These are phyloP conservation scores for Halcyon malimbica DNA, from an alignment of 2,113 vertebrate genomes.

Conservation along the genomic window DNA sequence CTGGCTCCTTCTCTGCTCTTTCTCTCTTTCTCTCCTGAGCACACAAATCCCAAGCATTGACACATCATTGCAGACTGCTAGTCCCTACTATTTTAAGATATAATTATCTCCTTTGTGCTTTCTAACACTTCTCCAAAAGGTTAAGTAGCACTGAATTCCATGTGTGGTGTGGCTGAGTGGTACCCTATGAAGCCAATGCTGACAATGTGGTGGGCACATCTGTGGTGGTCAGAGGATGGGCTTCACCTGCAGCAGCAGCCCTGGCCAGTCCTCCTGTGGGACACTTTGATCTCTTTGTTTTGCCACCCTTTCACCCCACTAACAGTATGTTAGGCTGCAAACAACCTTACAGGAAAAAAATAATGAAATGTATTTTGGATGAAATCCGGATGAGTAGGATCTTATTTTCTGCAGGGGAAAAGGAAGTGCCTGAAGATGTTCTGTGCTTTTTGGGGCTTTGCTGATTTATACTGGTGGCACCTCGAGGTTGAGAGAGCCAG, in stretches of 20 bases:
- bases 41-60: not conserved
- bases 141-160: not conserved
- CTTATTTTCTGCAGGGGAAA: not conserved
- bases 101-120: not conserved
- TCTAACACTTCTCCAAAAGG: not conserved
- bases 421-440: not conserved
- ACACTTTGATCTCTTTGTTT: not conserved
- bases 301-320: not conserved
- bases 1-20: not conserved
- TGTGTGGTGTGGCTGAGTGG: not conserved
- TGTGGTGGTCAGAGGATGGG: not conserved
- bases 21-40: not conserved
- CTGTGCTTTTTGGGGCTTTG: not conserved
- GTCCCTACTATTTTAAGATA: not conserved
- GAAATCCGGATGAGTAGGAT: not conserved
- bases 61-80: fast-evolving
- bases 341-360: not conserved
- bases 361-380: not conserved
- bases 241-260: not conserved
- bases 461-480: constrained; percentile 25
- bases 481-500: not conserved
- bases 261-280: not conserved
- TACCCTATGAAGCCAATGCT: not conserved
- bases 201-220: fast-evolving
- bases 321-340: not conserved